Conservation (phyloP, 2,113 vertebrate species). For the Embiotoca jacksoni region DNA sequence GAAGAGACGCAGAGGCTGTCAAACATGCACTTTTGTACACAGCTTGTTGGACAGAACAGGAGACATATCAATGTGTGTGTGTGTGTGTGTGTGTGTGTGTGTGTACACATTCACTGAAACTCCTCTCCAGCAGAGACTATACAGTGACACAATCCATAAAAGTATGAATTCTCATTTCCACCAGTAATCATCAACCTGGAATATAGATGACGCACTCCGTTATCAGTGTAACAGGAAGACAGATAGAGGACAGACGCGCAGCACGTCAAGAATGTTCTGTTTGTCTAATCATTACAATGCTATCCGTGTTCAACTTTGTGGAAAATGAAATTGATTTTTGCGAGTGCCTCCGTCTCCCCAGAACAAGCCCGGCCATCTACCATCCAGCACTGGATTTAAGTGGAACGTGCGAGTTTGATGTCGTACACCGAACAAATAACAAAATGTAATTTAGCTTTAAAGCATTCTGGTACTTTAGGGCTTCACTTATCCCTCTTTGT, state of each 20-base stretch:
- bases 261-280: neutral
- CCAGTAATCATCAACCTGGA: slow-evolving; percentile 51
- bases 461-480: slow-evolving; percentile 6
- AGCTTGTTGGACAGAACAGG: neutral
- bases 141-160: neutral
- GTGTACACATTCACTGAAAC: too few species aligned
- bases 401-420: neutral
- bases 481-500: too few species aligned
- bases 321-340: too few species aligned
- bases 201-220: slow-evolving; percentile 4
- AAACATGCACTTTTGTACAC: neutral
- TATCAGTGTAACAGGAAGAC: slow-evolving; percentile 20
- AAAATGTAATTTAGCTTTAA: neutral
- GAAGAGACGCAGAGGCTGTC: neutral
- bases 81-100: neutral
- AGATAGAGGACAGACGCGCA: neutral
- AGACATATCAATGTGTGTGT: neutral
- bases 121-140: slow-evolving; percentile 7
- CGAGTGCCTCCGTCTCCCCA: neutral
- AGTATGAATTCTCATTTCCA: slow-evolving; percentile 4
- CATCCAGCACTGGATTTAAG: neutral
- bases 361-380: slow-evolving; percentile 9
- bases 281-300: neutral
- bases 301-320: neutral
- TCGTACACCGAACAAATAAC: neutral